A percentile compares a stretch with the other conserved stretches of the same genome.
Conservation (phyloP, 2,888 invertebrate genomes). For the Nyleta sp. region DNA sequence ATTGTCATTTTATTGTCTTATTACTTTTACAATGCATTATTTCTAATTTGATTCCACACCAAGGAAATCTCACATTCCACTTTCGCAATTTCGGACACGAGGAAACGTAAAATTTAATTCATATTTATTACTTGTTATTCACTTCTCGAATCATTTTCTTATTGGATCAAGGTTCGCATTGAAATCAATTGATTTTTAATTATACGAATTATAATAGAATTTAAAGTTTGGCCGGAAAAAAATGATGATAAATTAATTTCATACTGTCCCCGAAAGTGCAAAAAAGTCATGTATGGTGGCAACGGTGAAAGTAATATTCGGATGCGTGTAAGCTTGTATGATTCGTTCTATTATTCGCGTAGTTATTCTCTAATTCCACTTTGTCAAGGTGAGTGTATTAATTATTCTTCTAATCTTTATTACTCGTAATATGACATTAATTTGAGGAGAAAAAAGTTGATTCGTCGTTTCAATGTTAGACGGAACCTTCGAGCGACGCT, state of each 20-base stretch:
- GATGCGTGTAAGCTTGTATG: background rate
- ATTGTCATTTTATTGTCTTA: slow-evolving; percentile 34
- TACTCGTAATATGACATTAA: slow-evolving; percentile 29
- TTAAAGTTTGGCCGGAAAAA: background rate
- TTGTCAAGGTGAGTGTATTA: slow-evolving; percentile 9
- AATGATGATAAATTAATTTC: background rate
- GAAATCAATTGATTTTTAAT: no score
- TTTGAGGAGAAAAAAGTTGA: slow-evolving; percentile 17
- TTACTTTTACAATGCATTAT: slow-evolving; percentile 8
- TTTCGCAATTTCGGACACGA: no score
- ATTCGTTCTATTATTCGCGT: background rate
- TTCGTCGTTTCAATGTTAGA: slow-evolving; percentile 26
- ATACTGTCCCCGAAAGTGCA: background rate
- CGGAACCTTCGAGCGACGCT: slow-evolving; percentile 18
- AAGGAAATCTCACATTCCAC: no score
- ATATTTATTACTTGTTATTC: no score
- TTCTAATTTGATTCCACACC: background rate
- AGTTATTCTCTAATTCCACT: background rate
- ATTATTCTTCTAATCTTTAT: slow-evolving; percentile 10
- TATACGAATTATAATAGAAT: no score
- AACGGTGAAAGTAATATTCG: slow-evolving; percentile 10
- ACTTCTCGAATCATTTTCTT: no score
- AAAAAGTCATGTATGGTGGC: background rate
- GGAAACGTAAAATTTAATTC: no score
- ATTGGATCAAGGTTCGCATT: no score